Percentiles rank a stretch among this genome's conserved stretches.
Conservation (phyloP, 2,113 vertebrate genomes). For the Glaucomys volans region DNA sequence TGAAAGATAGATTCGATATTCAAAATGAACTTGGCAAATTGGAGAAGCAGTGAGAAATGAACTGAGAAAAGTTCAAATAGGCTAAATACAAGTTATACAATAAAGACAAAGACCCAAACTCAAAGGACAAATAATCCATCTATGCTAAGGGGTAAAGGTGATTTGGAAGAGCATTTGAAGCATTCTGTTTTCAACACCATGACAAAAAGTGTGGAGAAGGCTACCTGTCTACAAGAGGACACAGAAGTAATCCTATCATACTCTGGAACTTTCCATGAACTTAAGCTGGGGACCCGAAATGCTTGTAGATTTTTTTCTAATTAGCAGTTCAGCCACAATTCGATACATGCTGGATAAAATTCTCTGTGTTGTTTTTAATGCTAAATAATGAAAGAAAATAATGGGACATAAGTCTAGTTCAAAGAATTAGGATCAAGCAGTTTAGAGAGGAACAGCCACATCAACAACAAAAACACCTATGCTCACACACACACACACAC, state of each 20-base stretch:
- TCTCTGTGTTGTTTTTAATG: background rate
- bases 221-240: background rate
- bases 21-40: constrained; percentile 58
- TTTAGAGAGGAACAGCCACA: background rate
- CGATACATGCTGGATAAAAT: background rate
- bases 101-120: background rate
- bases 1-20: constrained; percentile 19
- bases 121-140: background rate
- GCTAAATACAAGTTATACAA: constrained; percentile 43
- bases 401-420: background rate
- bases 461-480: background rate
- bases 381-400: background rate
- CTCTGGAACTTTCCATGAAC: background rate
- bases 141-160: background rate
- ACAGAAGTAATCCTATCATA: background rate
- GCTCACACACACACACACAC: too few relatives aligned
- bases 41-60: constrained; percentile 45
- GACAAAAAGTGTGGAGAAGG: background rate
- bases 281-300: background rate
- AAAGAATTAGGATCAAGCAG: background rate
- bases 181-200: background rate
- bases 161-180: background rate
- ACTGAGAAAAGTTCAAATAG: background rate
- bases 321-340: background rate
- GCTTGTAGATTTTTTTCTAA: background rate